Percentiles rank a stretch among this genome's conserved stretches.
phyloP scores from a whole-genome alignment of 2,888 invertebrate genomes.

The Bembecia ichneumoniformis region DNA sequence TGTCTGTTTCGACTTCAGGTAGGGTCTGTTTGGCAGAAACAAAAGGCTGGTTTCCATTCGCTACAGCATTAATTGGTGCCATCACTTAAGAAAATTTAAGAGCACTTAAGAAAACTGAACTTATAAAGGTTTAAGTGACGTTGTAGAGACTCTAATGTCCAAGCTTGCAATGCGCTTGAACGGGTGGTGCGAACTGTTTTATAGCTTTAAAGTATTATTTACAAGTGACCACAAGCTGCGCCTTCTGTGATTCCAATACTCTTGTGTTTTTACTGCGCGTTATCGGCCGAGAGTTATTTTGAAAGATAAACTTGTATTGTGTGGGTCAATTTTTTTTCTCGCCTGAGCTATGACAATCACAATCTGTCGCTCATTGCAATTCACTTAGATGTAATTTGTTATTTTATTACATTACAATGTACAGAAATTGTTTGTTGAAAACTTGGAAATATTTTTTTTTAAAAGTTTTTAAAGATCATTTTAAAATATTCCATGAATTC shows the following conservation, averaged over 20 bases:
- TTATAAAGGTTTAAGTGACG: no score
- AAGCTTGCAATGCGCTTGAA: constrained; percentile 42
- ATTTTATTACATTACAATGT: no score
- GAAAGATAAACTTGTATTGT: background rate
- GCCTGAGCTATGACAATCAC: background rate
- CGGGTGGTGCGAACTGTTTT: constrained; percentile 34
- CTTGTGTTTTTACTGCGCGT: background rate
- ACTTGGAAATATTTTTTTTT: no score
- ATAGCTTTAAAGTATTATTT: constrained; percentile 33
- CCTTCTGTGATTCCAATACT: constrained; percentile 7
- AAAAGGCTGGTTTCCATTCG: constrained; percentile 38
- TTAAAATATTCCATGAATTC: no score
- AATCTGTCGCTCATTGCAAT: no score
- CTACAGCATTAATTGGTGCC: constrained; percentile 53
- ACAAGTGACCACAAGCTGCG: constrained; percentile 11
- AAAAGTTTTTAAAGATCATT: no score
- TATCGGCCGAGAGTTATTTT: background rate
- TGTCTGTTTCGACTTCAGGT: constrained; percentile 56
- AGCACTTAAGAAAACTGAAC: constrained; percentile 16
- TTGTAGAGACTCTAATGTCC: constrained; percentile 42
- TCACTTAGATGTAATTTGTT: no score
- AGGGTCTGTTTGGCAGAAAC: constrained; percentile 43
- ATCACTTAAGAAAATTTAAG: constrained; percentile 28
- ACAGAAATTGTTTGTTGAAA: no score
- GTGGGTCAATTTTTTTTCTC: constrained; percentile 2